Evolutionary conservation across 2,888 invertebrate species (phyloP), one percentile per base, ranked within the genome.

Genomic region (Xanthia togata): DNA sequence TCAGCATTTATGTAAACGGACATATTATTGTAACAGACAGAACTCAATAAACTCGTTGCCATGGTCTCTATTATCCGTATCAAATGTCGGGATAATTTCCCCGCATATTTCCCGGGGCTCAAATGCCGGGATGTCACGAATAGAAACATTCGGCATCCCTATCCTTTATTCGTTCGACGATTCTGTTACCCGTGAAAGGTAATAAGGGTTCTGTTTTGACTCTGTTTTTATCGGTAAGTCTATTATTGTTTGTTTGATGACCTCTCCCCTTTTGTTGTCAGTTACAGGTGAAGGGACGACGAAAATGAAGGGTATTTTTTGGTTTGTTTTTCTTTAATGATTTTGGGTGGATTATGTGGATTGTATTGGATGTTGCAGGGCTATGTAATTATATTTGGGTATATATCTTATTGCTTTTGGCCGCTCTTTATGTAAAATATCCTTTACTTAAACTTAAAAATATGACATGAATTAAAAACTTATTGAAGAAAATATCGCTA

Each of bases 241-340:
- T 73, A 82, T 88, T 88, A 86, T 88, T 87, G 76, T 87, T 86
- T 85, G 81, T 85, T 86, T 88, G 85, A 88, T 88, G 87, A 88
- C 81, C 86, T 79, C 83, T 76, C 78, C 76, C 85, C 80, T 72
- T 87, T 86, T 87, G 87, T 86, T 87, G 87, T 87, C 87, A 87
- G 79, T 76, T 79, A 76, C 87, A 87, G 84, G 78, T 84, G 64
- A 73, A 14, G 63, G 64, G 41, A 71, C 31, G 65, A 72, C 26
- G 65, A 77, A 79, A 78, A 82, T 76, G 73, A 80, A 68, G 35
- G 35, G 55, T 77, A 69, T 81, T 65, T 72, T 44, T 70, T 65
- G 70, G 78, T 85, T 82, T 77, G 73, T 76, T 74, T 78, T 65
- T 73, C 60, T 64, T 75, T 72, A 68, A 81, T 78, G 71, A 84